phyloP scores from a whole-genome alignment of 2,113 vertebrate genomes.

The Anseranas semipalmata region DNA sequence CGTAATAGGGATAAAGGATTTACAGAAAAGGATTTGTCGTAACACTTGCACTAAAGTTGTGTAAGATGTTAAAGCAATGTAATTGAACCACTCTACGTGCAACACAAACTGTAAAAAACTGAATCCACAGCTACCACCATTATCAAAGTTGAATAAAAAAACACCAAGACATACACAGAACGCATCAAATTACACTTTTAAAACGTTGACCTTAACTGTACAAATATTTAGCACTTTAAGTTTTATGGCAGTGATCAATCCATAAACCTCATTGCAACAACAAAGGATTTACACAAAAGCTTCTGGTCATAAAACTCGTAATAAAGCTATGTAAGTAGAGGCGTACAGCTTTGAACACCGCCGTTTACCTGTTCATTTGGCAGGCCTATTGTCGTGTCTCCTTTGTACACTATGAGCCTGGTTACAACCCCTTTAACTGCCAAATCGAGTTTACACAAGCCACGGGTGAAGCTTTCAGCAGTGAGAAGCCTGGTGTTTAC shows the following conservation, averaged over 20 bases:
- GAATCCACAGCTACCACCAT: background rate
- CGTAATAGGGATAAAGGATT: background rate
- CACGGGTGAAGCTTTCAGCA: background rate
- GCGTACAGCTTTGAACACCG: fast-evolving
- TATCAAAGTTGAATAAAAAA: background rate
- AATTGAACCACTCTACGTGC: background rate
- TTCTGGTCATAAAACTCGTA: background rate
- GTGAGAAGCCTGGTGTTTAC: background rate
- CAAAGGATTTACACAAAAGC: background rate
- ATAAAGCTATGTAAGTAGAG: fast-evolving
- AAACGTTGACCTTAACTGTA: background rate
- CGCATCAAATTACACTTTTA: background rate
- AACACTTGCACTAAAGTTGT: background rate
- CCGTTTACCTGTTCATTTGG: fast-evolving
- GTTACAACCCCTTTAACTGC: background rate
- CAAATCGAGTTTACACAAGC: background rate
- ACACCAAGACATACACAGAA: background rate
- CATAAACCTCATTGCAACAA: too few species aligned
- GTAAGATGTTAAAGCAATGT: background rate
- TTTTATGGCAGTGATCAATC: background rate
- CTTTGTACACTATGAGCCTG: background rate
- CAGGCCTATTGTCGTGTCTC: background rate
- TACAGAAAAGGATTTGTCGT: background rate
- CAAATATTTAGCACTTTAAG: too few species aligned
- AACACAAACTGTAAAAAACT: background rate